phyloP scores from a whole-genome alignment of 1,140 invertebrate genomes.

The Drosophila chauvacae region DNA sequence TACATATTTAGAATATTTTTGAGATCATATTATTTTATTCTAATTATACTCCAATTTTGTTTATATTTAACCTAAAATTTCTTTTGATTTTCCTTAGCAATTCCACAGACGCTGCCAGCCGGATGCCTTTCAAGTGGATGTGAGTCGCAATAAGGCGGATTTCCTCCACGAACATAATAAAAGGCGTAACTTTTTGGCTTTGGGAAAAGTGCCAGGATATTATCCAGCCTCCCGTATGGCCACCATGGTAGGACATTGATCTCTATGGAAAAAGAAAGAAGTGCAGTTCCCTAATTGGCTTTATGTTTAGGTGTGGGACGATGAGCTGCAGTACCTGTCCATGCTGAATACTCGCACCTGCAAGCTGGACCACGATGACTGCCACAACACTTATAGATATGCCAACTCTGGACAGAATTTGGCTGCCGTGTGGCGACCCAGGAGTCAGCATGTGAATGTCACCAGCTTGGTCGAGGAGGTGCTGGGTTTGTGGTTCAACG shows the following conservation, averaged over 20 bases:
- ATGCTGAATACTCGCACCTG: slow-evolving; percentile 77
- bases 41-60: not conserved
- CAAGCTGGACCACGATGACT: slow-evolving; percentile 78
- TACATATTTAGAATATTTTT: not conserved
- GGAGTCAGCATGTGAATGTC: slow-evolving; percentile 67
- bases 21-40: not conserved
- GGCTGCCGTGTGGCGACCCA: slow-evolving; percentile 67
- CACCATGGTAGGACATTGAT: slow-evolving; percentile 68
- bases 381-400: slow-evolving; percentile 78
- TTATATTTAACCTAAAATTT: not conserved
- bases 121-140: slow-evolving; percentile 73
- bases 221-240: slow-evolving; percentile 80
- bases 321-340: slow-evolving; percentile 80
- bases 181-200: slow-evolving; percentile 72
- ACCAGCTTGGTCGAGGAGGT: slow-evolving; percentile 74
- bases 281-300: not conserved
- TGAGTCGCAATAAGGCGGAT: slow-evolving; percentile 57
- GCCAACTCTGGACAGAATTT: slow-evolving; percentile 78
- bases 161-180: slow-evolving; percentile 80
- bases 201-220: slow-evolving; percentile 74
- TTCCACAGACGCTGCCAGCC: slow-evolving; percentile 70
- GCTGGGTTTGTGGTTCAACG: slow-evolving; percentile 75
- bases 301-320: slow-evolving; percentile 72
- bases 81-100: slow-evolving; percentile 34
- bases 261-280: not conserved